A percentile compares a stretch with the other conserved stretches of the same genome.
These are phyloP conservation scores for Dendronephthya gigantea DNA, from an alignment of 64 coral and sea anemone genomes.

Conservation along the genomic window DNA sequence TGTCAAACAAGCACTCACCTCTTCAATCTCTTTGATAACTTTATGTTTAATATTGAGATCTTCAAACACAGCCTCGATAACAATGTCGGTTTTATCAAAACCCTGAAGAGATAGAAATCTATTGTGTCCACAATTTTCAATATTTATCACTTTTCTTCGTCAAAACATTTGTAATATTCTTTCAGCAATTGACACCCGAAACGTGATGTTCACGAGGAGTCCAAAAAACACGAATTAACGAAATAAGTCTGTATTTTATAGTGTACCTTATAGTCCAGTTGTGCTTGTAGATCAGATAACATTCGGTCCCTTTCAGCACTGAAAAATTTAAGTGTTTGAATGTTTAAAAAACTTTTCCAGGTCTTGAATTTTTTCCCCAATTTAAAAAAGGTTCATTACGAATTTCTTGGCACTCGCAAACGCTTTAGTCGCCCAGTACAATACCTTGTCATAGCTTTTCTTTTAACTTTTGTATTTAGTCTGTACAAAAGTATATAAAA, in stretches of 20 bases:
- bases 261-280: slow-evolving; percentile 81
- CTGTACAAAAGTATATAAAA: slow-evolving; percentile 17
- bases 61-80: slow-evolving; percentile 99
- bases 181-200: too few relatives aligned
- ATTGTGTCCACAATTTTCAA: too few relatives aligned
- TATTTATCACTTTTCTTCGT: too few relatives aligned
- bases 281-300: slow-evolving; percentile 61
- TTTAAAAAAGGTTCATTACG: too few relatives aligned
- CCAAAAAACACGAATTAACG: too few relatives aligned
- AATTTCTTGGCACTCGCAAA: too few relatives aligned
- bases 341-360: too few relatives aligned
- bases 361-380: too few relatives aligned
- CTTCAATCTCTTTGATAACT: slow-evolving; percentile 95
- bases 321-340: neutral
- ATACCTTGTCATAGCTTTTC: slow-evolving; percentile 78
- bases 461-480: slow-evolving; percentile 77
- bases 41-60: slow-evolving; percentile 94
- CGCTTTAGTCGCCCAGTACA: neutral
- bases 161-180: too few relatives aligned
- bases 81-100: slow-evolving; percentile 80
- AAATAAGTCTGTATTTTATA: too few relatives aligned
- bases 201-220: too few relatives aligned
- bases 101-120: slow-evolving; percentile 34
- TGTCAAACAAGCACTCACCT: slow-evolving; percentile 30
- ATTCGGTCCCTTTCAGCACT: slow-evolving; percentile 75